These are phyloP conservation scores for Taeniopygia guttata DNA, from an alignment of 2,797 vertebrate genomes.

Conservation along the genomic window DNA sequence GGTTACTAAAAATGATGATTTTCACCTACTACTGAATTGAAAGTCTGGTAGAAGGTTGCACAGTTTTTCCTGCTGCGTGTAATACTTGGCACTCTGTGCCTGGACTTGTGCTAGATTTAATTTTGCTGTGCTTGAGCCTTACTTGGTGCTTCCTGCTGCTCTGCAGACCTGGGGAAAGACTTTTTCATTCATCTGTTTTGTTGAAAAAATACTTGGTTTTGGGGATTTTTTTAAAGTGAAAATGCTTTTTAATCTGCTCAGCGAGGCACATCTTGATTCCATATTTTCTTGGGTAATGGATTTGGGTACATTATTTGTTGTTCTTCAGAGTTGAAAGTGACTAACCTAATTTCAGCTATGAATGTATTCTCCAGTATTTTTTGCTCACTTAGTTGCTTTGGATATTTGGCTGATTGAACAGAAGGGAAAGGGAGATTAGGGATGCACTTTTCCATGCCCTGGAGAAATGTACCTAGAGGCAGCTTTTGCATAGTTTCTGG, in stretches of 20 bases:
- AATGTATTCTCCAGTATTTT: neutral
- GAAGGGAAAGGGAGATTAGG: neutral
- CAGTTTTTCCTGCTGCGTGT: neutral
- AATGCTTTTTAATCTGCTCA: neutral
- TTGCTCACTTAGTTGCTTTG: neutral
- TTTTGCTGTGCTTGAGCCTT: neutral
- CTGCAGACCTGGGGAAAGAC: neutral
- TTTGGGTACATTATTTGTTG: neutral
- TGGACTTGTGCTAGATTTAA: neutral
- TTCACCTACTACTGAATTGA: neutral
- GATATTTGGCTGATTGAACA: neutral
- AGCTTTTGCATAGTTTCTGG: neutral
- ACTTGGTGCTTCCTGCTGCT: neutral
- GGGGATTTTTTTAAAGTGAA: neutral
- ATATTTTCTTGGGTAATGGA: neutral
- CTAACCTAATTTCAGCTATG: neutral
- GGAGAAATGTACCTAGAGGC: neutral
- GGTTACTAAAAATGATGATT: slow-evolving; percentile 5
- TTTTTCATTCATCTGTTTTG: neutral
- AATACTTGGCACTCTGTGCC: neutral
- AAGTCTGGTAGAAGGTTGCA: neutral
- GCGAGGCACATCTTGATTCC: neutral
- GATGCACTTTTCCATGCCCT: neutral
- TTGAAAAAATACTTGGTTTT: neutral
- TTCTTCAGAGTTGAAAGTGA: neutral